A percentile compares a stretch with the other conserved stretches of the same genome.
Evolutionary conservation across 2,888 invertebrate species (phyloP).

Genomic region (Eueremaeus valkanovi): DNA sequence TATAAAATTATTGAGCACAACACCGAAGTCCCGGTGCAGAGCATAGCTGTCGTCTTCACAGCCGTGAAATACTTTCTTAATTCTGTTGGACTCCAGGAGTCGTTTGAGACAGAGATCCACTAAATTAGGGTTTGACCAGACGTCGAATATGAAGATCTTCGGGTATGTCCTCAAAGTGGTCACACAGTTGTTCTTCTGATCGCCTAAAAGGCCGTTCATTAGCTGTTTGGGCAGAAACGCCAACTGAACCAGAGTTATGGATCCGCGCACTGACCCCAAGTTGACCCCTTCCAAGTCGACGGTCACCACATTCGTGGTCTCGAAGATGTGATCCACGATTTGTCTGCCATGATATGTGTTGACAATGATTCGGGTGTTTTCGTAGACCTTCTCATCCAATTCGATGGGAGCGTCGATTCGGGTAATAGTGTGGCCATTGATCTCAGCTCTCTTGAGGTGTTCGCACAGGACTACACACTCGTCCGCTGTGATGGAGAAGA

Average conservation of each 20-base stretch:
- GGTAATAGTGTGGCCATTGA: slow-evolving; percentile 24
- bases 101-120: slow-evolving; percentile 2
- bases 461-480: slow-evolving; percentile 1
- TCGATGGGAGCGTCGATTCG: slow-evolving; percentile 23
- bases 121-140: slow-evolving; percentile 11
- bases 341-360: slow-evolving; percentile 7
- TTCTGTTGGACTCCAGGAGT: slow-evolving; percentile 10
- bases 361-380: slow-evolving; percentile 24
- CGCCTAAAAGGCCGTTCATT: background rate
- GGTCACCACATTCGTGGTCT: slow-evolving; percentile 9
- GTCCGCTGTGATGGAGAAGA: slow-evolving; percentile 19
- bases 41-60: slow-evolving; percentile 30
- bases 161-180: background rate
- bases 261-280: slow-evolving; percentile 28
- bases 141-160: slow-evolving; percentile 37
- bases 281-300: slow-evolving; percentile 40
- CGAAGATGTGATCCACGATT: slow-evolving; percentile 18
- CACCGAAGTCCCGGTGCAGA: slow-evolving; percentile 10
- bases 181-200: background rate
- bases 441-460: background rate
- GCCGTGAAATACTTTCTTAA: slow-evolving; percentile 38
- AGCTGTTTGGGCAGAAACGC: slow-evolving; percentile 29
- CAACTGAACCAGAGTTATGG: slow-evolving; percentile 35
- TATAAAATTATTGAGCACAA: slow-evolving; percentile 15
- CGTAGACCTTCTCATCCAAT: slow-evolving; percentile 24